phyloP scores from a whole-genome alignment of 2,888 invertebrate species.

The Trachelus stipa region DNA sequence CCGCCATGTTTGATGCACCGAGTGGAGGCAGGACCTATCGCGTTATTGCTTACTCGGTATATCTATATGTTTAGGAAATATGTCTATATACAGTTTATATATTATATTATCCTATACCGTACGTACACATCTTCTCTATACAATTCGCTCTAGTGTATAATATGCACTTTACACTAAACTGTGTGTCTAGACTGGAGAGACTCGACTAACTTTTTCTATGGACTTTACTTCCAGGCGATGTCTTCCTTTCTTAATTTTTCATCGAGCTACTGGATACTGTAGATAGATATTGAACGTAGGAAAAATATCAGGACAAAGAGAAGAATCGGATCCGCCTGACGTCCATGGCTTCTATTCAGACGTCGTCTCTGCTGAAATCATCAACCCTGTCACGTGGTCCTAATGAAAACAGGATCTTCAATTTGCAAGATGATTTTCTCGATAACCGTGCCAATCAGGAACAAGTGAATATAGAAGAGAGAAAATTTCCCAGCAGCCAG shows the following conservation, averaged over 20 bases:
- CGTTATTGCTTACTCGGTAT: background rate
- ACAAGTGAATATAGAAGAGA: background rate
- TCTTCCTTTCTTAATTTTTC: background rate
- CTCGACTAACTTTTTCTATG: background rate
- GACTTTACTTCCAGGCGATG: background rate
- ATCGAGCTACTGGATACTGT: background rate
- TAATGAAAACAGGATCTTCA: background rate
- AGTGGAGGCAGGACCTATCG: slow-evolving; percentile 23
- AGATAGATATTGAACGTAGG: background rate
- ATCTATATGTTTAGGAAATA: background rate
- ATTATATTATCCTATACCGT: background rate
- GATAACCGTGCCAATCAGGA: background rate
- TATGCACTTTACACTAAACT: background rate
- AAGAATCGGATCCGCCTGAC: background rate
- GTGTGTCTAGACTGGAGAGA: background rate
- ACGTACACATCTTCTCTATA: background rate
- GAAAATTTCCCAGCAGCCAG: background rate
- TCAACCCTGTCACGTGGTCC: background rate
- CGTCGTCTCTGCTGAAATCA: background rate
- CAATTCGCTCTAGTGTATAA: background rate
- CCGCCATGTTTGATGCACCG: slow-evolving; percentile 40
- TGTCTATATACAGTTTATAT: background rate
- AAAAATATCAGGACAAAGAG: background rate
- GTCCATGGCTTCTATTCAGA: background rate
- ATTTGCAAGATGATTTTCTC: background rate